Conservation (phyloP, 2,888 invertebrate genomes). For the Sclerodermus sp. region DNA sequence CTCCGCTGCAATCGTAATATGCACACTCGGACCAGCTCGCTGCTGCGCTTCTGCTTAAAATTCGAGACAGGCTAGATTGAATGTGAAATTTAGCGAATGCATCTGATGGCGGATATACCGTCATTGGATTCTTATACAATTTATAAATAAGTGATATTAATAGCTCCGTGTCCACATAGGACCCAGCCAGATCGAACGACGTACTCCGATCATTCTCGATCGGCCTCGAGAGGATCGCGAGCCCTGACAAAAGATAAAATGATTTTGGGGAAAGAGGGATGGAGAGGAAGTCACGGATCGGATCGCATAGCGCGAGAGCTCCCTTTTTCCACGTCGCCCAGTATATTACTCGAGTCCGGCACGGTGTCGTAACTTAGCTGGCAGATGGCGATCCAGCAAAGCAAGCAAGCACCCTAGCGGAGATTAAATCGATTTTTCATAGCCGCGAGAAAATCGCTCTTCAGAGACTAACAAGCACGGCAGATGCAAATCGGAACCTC, state of each 20-base stretch:
- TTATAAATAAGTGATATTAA: too few relatives aligned
- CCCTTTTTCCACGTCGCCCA: constrained; percentile 3
- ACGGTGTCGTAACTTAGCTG: constrained; percentile 40
- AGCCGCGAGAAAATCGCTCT: constrained; percentile 42
- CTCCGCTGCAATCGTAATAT: constrained; percentile 36
- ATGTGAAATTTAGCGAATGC: too few relatives aligned
- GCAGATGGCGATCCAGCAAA: constrained; percentile 42
- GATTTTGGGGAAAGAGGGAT: too few relatives aligned
- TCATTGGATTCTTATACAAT: too few relatives aligned
- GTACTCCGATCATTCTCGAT: too few relatives aligned
- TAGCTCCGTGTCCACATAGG: too few relatives aligned
- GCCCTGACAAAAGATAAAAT: too few relatives aligned
- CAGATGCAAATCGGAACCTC: constrained; percentile 47
- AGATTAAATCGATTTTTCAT: constrained; percentile 52
- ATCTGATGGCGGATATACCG: too few relatives aligned
- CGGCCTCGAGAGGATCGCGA: too few relatives aligned
- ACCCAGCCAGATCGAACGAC: too few relatives aligned
- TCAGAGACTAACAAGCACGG: constrained; percentile 44
- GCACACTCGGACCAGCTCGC: constrained; percentile 18
- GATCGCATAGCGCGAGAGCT: too few relatives aligned
- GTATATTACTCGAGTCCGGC: constrained; percentile 14
- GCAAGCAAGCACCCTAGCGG: constrained; percentile 31
- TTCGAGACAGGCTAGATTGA: constrained; percentile 21
- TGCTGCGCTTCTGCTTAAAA: constrained; percentile 30
- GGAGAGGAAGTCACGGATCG: too few relatives aligned